phyloP scores from a whole-genome alignment of 2,888 invertebrate species.

The Prostheceraeus crozeri region DNA sequence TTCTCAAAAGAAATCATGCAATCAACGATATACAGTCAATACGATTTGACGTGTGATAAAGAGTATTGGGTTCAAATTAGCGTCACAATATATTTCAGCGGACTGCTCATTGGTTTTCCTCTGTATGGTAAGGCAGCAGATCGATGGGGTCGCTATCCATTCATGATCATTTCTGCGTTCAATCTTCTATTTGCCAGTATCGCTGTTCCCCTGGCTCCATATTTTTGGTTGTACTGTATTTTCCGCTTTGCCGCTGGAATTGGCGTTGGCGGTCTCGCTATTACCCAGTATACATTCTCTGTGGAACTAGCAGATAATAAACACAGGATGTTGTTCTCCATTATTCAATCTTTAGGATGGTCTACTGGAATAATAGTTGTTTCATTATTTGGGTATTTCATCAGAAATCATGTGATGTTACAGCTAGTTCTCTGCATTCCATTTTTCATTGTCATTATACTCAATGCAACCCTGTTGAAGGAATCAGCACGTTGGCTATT shows the following conservation, averaged over 20 bases:
- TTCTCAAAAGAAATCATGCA: conserved; percentile 5
- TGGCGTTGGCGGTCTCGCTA: conserved; percentile 30
- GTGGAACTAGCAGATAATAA: conserved; percentile 27
- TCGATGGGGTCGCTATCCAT: conserved; percentile 39
- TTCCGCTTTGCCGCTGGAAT: conserved; percentile 21
- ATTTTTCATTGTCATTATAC: conserved; percentile 9
- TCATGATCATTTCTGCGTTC: conserved; percentile 2
- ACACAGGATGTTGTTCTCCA: conserved; percentile 7
- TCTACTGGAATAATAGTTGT: conserved; percentile 5
- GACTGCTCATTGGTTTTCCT: conserved; percentile 45
- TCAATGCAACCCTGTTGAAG: too few species aligned
- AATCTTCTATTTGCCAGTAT: conserved; percentile 11
- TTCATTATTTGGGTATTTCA: conserved; percentile 23
- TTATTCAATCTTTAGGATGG: conserved; percentile 17
- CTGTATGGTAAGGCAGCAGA: conserved; percentile 46
- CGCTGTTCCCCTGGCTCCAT: conserved; percentile 20
- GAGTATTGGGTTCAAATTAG: conserved; percentile 43
- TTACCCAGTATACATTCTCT: conserved; percentile 1
- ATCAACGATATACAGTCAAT: conserved; percentile 5
- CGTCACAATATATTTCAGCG: conserved; percentile 45
- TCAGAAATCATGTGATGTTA: conserved; percentile 18
- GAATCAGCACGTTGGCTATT: conserved; percentile 30
- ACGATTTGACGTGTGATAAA: conserved; percentile 44
- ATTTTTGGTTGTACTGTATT: conserved; percentile 16
- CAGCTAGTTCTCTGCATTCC: conserved; percentile 21